Evolutionary conservation across 2,113 vertebrate species (phyloP).

Genomic region (Urocynchramus pylzowi): DNA sequence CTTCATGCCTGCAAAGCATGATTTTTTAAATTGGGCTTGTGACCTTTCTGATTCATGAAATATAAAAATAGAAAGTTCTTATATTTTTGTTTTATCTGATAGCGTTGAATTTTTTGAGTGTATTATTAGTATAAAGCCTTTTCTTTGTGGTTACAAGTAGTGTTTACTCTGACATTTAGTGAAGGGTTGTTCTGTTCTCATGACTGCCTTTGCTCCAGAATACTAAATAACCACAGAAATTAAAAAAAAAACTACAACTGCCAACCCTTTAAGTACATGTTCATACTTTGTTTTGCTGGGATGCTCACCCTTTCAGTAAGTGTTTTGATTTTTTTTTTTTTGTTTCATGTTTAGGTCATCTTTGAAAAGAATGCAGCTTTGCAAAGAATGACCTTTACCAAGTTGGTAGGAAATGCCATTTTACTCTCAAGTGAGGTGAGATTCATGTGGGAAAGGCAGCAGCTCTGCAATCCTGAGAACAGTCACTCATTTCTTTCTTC

Average conservation of each 20-base stretch:
- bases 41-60: conserved; percentile 14
- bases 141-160: not conserved
- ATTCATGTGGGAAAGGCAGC: not conserved
- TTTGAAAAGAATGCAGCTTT: not conserved
- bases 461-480: not conserved
- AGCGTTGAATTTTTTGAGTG: not conserved
- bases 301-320: not conserved
- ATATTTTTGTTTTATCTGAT: not conserved
- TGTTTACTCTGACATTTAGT: not conserved
- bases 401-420: not conserved
- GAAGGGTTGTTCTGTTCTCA: not conserved
- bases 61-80: not conserved
- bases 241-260: not conserved
- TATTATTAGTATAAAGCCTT: not conserved
- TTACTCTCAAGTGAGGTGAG: not conserved
- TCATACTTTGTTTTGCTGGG: not conserved
- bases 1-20: not conserved
- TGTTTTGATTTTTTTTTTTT: not conserved
- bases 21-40: not conserved
- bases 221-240: not conserved
- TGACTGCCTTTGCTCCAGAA: not conserved
- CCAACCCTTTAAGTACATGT: not conserved
- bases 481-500: not conserved
- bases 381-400: not conserved
- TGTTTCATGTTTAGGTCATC: not conserved